Percentiles rank a stretch among this genome's conserved stretches.
These are phyloP conservation scores for Galleria mellonella DNA, from an alignment of 1,140 invertebrate species.

Conservation along the genomic window DNA sequence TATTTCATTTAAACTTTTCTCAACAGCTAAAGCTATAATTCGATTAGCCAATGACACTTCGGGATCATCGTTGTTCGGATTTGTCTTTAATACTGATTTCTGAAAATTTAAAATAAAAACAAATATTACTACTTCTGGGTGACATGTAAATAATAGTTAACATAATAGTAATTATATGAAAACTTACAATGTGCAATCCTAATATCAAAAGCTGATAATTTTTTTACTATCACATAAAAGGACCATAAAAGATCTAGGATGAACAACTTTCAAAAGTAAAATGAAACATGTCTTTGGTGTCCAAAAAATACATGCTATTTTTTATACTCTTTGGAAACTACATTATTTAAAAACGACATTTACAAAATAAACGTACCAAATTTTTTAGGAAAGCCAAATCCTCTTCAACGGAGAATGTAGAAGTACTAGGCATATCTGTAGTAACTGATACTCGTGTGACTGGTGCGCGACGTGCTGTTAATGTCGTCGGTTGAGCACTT, in stretches of 20 bases:
- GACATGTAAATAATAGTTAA: no score
- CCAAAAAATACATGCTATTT: no score
- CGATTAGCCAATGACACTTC: slow-evolving; percentile 67
- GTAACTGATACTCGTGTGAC: slow-evolving; percentile 26
- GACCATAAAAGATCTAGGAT: no score
- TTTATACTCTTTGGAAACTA: no score
- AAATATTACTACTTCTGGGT: no score
- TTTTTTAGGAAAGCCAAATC: slow-evolving; percentile 70
- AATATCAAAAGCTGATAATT: no score
- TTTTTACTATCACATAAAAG: no score
- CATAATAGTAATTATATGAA: no score
- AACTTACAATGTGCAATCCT: no score
- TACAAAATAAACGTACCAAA: slow-evolving; percentile 45
- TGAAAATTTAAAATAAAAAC: slow-evolving; percentile 23
- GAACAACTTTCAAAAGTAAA: no score
- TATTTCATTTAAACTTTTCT: slow-evolving; percentile 67
- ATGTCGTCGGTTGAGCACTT: slow-evolving; percentile 14
- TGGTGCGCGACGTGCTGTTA: slow-evolving; percentile 19
- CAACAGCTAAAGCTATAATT: slow-evolving; percentile 70
- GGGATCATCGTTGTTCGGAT: slow-evolving; percentile 44
- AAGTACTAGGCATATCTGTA: slow-evolving; percentile 60
- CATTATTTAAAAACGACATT: no score
- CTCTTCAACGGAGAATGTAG: slow-evolving; percentile 71
- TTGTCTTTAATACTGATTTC: slow-evolving; percentile 58
- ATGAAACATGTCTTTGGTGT: no score